These are phyloP conservation scores for Sardina pilchardus DNA, from an alignment of 2,113 vertebrate genomes.

Conservation along the genomic window DNA sequence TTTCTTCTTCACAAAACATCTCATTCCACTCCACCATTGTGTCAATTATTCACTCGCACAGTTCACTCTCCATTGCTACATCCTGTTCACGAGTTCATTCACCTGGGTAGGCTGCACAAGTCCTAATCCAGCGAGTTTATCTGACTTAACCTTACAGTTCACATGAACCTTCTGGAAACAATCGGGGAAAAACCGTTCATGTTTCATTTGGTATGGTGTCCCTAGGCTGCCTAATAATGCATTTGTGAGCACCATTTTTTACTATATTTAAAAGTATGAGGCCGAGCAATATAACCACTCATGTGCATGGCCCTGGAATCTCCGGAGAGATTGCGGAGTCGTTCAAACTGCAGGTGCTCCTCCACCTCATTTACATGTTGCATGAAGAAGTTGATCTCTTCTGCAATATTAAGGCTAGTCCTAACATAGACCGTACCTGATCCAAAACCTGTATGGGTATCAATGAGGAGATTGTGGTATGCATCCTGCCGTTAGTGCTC, in stretches of 20 bases:
- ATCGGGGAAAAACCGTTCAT: background rate
- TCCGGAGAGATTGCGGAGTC: background rate
- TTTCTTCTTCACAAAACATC: background rate
- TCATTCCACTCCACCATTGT: constrained; percentile 11
- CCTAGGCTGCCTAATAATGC: background rate
- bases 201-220: background rate
- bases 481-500: background rate
- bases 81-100: background rate
- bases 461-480: background rate
- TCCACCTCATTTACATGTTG: background rate
- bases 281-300: background rate
- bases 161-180: background rate
- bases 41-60: background rate
- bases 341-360: background rate
- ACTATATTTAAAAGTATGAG: background rate
- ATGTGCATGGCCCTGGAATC: background rate
- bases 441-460: background rate
- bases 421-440: background rate
- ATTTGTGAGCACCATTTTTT: background rate
- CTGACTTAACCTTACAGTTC: background rate
- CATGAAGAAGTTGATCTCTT: too few species aligned
- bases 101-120: background rate
- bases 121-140: background rate
- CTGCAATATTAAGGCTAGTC: background rate
- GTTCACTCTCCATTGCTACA: background rate